Conservation (phyloP, 2,888 invertebrate species). For the Agriotes lineatus region DNA sequence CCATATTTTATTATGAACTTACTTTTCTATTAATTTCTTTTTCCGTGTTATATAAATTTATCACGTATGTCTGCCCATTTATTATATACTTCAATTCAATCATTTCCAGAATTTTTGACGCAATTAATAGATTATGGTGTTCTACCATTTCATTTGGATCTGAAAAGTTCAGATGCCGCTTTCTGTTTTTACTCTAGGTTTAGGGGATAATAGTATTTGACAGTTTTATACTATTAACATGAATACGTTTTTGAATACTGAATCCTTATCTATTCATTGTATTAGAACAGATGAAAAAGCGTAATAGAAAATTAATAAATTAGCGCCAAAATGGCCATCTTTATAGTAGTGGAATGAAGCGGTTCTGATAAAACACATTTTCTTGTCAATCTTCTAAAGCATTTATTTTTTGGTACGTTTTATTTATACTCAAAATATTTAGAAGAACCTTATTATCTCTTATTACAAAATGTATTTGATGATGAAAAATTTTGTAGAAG, state of each 20-base stretch:
- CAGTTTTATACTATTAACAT: background rate
- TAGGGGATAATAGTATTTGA: background rate
- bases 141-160: conserved; percentile 41
- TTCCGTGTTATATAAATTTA: conserved; percentile 25
- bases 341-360: background rate
- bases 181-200: conserved; percentile 25
- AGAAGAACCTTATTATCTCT: conserved; percentile 6
- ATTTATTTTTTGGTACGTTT: conserved; percentile 11
- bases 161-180: conserved; percentile 37
- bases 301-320: too few relatives aligned
- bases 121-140: conserved; percentile 42
- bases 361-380: conserved; percentile 10
- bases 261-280: too few relatives aligned
- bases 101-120: conserved; percentile 42
- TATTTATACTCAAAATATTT: background rate
- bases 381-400: conserved; percentile 10
- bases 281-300: too few relatives aligned
- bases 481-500: conserved; percentile 9
- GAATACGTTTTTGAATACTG: too few relatives aligned
- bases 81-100: conserved; percentile 39
- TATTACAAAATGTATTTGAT: conserved; percentile 9
- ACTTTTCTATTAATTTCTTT: conserved; percentile 4
- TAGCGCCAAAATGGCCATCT: too few relatives aligned
- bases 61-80: conserved; percentile 38
- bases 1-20: conserved; percentile 14